These are phyloP conservation scores for Pseudochromis fuscus DNA, from an alignment of 2,797 vertebrate species.

Conservation along the genomic window DNA sequence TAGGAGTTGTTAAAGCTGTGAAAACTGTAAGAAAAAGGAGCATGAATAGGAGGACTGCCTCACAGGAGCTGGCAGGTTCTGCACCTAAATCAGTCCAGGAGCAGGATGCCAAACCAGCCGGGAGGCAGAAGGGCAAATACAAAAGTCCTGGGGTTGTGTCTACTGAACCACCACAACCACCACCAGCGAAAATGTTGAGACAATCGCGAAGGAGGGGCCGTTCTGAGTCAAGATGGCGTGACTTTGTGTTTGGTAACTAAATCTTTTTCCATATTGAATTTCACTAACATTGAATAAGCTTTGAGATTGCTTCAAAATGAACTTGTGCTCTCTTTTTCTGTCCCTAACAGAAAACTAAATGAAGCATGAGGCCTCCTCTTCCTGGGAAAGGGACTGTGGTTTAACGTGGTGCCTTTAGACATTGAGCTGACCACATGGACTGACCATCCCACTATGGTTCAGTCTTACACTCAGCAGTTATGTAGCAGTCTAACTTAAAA, in stretches of 20 bases:
- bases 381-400: slow-evolving; percentile 73
- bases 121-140: slow-evolving; percentile 70
- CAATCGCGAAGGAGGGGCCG: slow-evolving; percentile 85
- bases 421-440: slow-evolving; percentile 77
- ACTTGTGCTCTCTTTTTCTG: slow-evolving; percentile 29
- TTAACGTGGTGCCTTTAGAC: slow-evolving; percentile 82
- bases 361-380: slow-evolving; percentile 63
- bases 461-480: slow-evolving; percentile 84
- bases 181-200: slow-evolving; percentile 83
- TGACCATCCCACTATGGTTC: slow-evolving; percentile 65
- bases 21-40: slow-evolving; percentile 71
- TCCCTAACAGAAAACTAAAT: slow-evolving; percentile 70
- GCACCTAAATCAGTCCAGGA: slow-evolving; percentile 54
- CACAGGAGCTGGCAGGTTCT: slow-evolving; percentile 43
- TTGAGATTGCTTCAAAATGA: slow-evolving; percentile 9
- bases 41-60: slow-evolving; percentile 44
- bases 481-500: slow-evolving; percentile 88
- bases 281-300: background rate
- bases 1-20: slow-evolving; percentile 74
- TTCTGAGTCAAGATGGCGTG: slow-evolving; percentile 85
- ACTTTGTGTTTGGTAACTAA: slow-evolving; percentile 93
- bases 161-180: slow-evolving; percentile 68
- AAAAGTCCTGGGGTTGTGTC: slow-evolving; percentile 65
- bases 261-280: slow-evolving; percentile 12
- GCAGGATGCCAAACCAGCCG: slow-evolving; percentile 36